phyloP scores from a whole-genome alignment of 2,888 invertebrate species.

The Parapristionchus giblindavisi region DNA sequence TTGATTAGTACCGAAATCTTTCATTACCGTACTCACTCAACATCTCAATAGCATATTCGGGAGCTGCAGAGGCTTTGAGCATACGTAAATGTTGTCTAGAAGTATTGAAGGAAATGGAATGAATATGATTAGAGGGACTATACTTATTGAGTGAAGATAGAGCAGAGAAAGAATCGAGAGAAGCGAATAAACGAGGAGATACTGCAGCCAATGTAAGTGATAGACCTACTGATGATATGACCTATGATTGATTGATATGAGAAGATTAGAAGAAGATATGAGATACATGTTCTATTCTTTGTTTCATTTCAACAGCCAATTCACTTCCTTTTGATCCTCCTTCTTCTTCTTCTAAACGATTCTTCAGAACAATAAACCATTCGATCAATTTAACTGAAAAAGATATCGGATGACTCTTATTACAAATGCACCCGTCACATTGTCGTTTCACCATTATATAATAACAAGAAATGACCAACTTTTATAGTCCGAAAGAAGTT shows the following conservation, averaged over 20 bases:
- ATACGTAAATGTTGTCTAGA: slow-evolving; percentile 1
- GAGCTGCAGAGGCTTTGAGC: slow-evolving; percentile 20
- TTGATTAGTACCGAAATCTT: not conserved
- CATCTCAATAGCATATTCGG: slow-evolving; percentile 33
- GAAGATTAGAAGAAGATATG: not conserved
- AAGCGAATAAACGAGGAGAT: slow-evolving; percentile 8
- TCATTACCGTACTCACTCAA: slow-evolving; percentile 1
- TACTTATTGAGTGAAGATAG: slow-evolving; percentile 31
- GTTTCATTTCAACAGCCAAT: slow-evolving; percentile 31
- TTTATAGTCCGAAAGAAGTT: not conserved
- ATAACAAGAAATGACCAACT: not conserved
- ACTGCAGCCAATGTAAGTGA: slow-evolving; percentile 34
- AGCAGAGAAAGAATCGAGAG: slow-evolving; percentile 22
- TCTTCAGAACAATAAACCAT: slow-evolving; percentile 33
- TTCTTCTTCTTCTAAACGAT: slow-evolving; percentile 27
- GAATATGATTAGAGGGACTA: not conserved
- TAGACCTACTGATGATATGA: slow-evolving; percentile 29
- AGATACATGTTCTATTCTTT: slow-evolving; percentile 36
- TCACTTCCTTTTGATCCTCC: slow-evolving; percentile 29
- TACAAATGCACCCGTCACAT: not conserved
- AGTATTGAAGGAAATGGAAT: not conserved
- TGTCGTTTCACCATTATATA: not conserved
- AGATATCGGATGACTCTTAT: not conserved
- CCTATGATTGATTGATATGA: slow-evolving; percentile 1
- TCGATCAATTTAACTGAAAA: slow-evolving; percentile 34